Base-by-base conservation (phyloP, 2,797 vertebrate species). In the Amazona finschi region DNA sequence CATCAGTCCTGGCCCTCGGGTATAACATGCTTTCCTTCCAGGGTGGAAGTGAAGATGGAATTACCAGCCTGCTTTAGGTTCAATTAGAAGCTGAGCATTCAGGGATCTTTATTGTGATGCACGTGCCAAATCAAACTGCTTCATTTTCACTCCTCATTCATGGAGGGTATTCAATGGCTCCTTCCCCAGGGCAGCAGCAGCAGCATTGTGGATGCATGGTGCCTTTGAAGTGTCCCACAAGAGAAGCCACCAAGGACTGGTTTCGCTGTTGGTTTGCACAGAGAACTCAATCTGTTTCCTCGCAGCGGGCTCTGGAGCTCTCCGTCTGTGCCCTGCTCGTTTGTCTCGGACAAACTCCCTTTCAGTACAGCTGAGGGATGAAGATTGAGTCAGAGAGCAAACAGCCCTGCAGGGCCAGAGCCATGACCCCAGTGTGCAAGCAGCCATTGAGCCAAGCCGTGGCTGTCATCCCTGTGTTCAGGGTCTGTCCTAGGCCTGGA, bases 11-110 rank as follows among this genome's bases (percentile, higher is more conserved):
- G 96, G 95, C 96, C 96, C 97, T 94, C 8, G 89, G 96, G 97
- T 97, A 94, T 93, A 96, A 93, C 96, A 96, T 25, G 72, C 96
- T 96, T 97, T 93, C 95, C 96, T 97, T 97, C 96, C 93, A 97
- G 97, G 92, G 93, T 95, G 93, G 95, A 96, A 97, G 96, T 81
- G 97, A 97, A 97, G 96, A 96, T 95, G 85, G 95, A 97, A 97
- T 98, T 97, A 98, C 97, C 97, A 96, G 95, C 91, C 93, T 28
- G 94, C 94, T 84, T 86, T 38, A 39, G 97, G 97, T 98, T 97
- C 97, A 96, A 94, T 96, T 83, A 72, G 13, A 80, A 96, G 95
- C 92, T 73, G 87, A 97, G 96, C 84, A 64, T 96, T 96, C 80
- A 44, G 96, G 96, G 96, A 97, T 97, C 96, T 96, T 97, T 93